phyloP scores from a whole-genome alignment of 2,113 vertebrate genomes.

The Hippocampus abdominalis region DNA sequence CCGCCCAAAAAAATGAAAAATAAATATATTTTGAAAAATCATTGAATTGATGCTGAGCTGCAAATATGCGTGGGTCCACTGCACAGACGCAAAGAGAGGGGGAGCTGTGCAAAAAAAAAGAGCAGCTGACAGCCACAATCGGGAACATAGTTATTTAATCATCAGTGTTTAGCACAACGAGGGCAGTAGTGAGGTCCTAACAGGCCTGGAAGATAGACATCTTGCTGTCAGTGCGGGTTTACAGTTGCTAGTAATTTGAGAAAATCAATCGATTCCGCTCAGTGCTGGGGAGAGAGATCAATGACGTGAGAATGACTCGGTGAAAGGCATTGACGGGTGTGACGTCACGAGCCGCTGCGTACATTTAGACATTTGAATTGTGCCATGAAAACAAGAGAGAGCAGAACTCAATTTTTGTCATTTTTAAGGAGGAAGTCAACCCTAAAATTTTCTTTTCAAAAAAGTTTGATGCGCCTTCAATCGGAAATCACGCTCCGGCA shows the following conservation, averaged over 20 bases:
- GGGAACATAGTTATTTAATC: neutral
- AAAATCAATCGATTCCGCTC: constrained; percentile 42
- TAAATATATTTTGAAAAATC: neutral
- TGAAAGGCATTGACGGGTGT: constrained; percentile 19
- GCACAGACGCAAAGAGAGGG: constrained; percentile 20
- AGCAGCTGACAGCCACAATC: neutral
- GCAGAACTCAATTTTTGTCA: neutral
- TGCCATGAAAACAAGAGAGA: neutral
- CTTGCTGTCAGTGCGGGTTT: constrained; percentile 41
- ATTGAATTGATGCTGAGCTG: no score
- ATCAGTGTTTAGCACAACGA: neutral
- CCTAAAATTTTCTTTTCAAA: no score
- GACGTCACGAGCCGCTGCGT: neutral
- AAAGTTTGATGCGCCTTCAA: no score
- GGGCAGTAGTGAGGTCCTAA: constrained; percentile 10
- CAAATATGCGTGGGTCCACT: no score
- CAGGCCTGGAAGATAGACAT: constrained; percentile 13
- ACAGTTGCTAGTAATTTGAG: constrained; percentile 41
- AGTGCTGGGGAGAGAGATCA: constrained; percentile 23
- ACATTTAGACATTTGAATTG: neutral
- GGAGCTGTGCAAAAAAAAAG: constrained; percentile 64
- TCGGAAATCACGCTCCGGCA: neutral
- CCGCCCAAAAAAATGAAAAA: no score
- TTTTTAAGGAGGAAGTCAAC: no score
- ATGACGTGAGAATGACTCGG: constrained; percentile 38